Percentiles rank a stretch among this genome's conserved stretches.
Conservation (phyloP, 1,140 invertebrate genomes). For the Physella acuta region DNA sequence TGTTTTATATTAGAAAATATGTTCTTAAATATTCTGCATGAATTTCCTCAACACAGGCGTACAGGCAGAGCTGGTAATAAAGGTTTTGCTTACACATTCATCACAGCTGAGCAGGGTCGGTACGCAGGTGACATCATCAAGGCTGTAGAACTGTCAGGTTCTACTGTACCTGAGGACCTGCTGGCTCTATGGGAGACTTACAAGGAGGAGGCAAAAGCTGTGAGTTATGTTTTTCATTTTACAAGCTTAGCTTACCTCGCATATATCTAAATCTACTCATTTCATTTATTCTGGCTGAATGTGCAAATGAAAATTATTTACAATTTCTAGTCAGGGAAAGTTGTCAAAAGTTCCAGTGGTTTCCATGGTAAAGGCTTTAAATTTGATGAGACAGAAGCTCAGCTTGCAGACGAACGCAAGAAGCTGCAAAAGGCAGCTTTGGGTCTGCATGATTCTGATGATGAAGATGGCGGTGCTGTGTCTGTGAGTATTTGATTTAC, state of each 20-base stretch:
- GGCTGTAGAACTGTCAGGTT: slow-evolving; percentile 82
- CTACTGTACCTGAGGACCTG: slow-evolving; percentile 75
- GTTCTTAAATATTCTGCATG: too few species aligned
- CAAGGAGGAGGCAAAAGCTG: slow-evolving; percentile 82
- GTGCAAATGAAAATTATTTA: too few species aligned
- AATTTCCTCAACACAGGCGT: slow-evolving; percentile 58
- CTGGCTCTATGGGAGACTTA: slow-evolving; percentile 84
- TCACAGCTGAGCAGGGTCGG: slow-evolving; percentile 89
- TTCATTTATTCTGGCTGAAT: too few species aligned
- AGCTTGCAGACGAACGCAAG: slow-evolving; percentile 85
- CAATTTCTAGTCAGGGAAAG: slow-evolving; percentile 73
- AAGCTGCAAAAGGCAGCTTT: slow-evolving; percentile 97
- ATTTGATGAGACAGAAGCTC: slow-evolving; percentile 97
- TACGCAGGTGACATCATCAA: slow-evolving; percentile 91
- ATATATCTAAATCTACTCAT: too few species aligned
- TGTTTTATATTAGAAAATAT: too few species aligned
- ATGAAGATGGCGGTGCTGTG: slow-evolving; percentile 85
- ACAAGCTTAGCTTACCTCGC: too few species aligned
- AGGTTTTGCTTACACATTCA: slow-evolving; percentile 93
- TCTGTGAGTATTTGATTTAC: slow-evolving; percentile 11
- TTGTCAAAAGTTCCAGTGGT: slow-evolving; percentile 84
- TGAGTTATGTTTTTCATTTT: slow-evolving; percentile 66
- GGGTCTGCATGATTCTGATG: slow-evolving; percentile 92
- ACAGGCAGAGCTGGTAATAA: slow-evolving; percentile 91
- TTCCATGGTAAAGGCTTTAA: slow-evolving; percentile 99